These are phyloP conservation scores for Anguilla rostrata DNA, from an alignment of 2,113 vertebrate species.

Conservation along the genomic window DNA sequence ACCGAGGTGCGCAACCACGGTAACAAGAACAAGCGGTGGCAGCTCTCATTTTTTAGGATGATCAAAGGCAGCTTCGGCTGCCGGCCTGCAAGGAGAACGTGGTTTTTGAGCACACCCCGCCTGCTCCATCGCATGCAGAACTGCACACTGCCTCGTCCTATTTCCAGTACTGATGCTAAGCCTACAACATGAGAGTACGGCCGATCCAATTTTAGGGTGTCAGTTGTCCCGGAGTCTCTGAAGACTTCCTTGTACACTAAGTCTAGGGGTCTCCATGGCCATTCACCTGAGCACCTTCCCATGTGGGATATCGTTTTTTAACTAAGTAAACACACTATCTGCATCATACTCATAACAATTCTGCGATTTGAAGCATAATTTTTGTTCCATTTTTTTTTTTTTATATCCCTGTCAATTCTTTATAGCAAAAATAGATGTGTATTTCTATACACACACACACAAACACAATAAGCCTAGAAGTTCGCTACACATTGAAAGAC, in stretches of 20 bases:
- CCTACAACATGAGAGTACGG: slow-evolving; percentile 28
- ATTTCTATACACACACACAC: not conserved
- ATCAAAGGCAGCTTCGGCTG: not conserved
- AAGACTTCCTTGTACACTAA: not conserved
- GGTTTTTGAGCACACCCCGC: not conserved
- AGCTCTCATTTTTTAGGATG: not conserved
- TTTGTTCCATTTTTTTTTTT: no score
- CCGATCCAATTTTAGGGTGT: slow-evolving; percentile 40
- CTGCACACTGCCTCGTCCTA: not conserved
- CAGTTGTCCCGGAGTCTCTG: slow-evolving; percentile 28
- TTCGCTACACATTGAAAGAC: no score
- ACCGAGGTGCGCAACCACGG: not conserved
- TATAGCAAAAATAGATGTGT: no score
- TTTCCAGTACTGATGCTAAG: slow-evolving; percentile 16
- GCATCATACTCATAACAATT: not conserved
- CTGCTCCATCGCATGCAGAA: not conserved
- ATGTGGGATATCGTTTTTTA: no score
- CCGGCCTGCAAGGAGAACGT: not conserved
- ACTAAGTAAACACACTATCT: no score
- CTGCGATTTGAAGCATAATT: not conserved
- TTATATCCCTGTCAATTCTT: no score
- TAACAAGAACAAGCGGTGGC: not conserved
- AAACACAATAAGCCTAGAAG: no score
- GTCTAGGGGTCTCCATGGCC: no score
- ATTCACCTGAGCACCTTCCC: not conserved